phyloP scores from a whole-genome alignment of 2,113 vertebrate genomes.

The Patagioenas fasciata region DNA sequence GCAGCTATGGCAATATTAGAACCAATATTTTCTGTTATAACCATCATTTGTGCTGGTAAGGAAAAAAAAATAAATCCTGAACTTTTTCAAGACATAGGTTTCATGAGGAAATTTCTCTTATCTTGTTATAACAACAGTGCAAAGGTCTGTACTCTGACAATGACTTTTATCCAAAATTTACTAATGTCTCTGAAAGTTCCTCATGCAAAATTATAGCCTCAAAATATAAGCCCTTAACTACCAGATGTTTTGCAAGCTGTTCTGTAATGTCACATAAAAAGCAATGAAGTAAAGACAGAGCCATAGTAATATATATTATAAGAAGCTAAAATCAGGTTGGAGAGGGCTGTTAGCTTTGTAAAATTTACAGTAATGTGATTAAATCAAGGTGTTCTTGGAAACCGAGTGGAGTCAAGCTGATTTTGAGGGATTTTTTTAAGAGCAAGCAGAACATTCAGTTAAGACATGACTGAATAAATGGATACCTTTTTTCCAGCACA shows the following conservation, averaged over 20 bases:
- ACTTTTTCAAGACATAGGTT: neutral
- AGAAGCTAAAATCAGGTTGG: neutral
- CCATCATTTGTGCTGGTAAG: neutral
- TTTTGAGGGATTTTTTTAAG: neutral
- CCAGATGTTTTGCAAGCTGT: slow-evolving; percentile 60
- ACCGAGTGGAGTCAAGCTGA: neutral
- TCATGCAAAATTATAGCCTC: neutral
- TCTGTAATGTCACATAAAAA: slow-evolving; percentile 23
- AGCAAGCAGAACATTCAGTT: neutral
- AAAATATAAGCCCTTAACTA: slow-evolving; percentile 22
- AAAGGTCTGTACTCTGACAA: neutral
- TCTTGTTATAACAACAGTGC: neutral
- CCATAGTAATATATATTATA: neutral
- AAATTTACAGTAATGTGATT: slow-evolving; percentile 1
- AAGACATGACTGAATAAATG: neutral
- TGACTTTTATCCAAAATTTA: slow-evolving; percentile 5
- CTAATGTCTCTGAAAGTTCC: neutral
- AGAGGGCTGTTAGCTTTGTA: neutral
- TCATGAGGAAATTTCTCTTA: neutral
- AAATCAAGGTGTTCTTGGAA: slow-evolving; percentile 28
- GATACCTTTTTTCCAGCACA: neutral
- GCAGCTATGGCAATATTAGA: neutral
- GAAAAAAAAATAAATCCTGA: neutral
- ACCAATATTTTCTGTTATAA: neutral
- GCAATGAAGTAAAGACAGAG: slow-evolving; percentile 13